Evolutionary conservation across 2,113 vertebrate genomes (phyloP), one percentile per base, ranked within the genome.

Genomic region (Neoarius graeffei): DNA sequence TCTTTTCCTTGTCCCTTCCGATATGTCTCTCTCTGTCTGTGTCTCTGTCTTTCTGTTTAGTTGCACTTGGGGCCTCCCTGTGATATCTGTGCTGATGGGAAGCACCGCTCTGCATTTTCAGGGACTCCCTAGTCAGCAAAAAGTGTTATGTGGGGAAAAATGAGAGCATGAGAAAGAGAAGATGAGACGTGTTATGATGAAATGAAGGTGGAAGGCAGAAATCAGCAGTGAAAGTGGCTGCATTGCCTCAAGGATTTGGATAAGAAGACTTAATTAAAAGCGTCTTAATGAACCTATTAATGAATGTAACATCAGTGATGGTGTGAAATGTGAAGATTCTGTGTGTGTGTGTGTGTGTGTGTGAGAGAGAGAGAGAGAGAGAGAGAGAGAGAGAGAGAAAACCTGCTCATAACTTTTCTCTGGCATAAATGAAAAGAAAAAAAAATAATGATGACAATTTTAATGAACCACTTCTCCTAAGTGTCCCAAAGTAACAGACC

Each of bases 241-340:
- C 48, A 81, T 64, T 81, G 64, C 56, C 81, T 86, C 84, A 35
- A 42, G 84, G 86, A 69, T 71, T 80, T 76, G 81, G 85, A 91
- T 83, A 86, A 88, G 84, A 86, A 86, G 85, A 85, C 81, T 76
- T 91, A 91, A 91, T 91, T 91, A 91, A 89, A 91, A 81, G 60
- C 42, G 10, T 82, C 81, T 67, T 91, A 91, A 91, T 91, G 86
- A 85, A 89, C 77, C 81, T 89, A 54, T 86, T 88, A 91, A 91
- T 89, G 83, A 91, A 84, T 66, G 74, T 84, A 88, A 84, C 87
- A 80, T 90, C 73, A 67, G 8, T 86, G 54, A 56, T 8, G 25
- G 25, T 80, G 25, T 17, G 10, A 76, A 71, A 67, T 57, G 15
- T 77, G 60, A 66, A 50, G 35, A 30, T 27, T 1, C 0, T 23